Evolutionary conservation across 2,113 vertebrate species (phyloP).

Genomic region (Barbus barbus): DNA sequence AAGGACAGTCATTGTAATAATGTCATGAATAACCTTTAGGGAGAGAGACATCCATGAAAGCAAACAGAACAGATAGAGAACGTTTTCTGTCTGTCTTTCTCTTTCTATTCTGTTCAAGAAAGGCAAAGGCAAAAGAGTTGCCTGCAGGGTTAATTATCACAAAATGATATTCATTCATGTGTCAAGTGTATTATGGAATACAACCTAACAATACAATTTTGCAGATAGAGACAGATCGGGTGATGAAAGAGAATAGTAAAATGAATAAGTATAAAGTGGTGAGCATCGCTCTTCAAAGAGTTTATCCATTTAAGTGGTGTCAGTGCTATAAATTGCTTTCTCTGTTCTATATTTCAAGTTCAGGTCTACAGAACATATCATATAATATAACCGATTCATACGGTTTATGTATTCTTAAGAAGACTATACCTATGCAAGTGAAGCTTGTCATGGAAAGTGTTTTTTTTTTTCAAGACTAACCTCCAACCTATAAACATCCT

Average conservation of each 20-base stretch:
- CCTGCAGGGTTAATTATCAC: not conserved
- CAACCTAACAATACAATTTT: not conserved
- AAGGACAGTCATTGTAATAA: not conserved
- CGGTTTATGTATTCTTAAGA: not conserved
- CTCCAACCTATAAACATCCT: not conserved
- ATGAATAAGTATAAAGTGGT: conserved; percentile 3
- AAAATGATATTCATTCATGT: conserved; percentile 17
- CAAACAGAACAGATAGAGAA: not conserved
- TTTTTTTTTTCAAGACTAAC: no score
- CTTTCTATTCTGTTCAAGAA: conserved; percentile 2
- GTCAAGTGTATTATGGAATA: conserved; percentile 1
- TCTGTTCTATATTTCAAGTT: conserved; percentile 28
- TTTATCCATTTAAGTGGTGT: not conserved
- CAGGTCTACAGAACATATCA: not conserved
- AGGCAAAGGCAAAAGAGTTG: not conserved
- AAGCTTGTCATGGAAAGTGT: no score
- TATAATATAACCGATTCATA: not conserved
- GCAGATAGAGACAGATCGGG: not conserved
- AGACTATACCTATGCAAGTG: not conserved
- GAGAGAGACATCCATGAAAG: not conserved
- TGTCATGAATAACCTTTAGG: not conserved
- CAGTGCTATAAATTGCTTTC: not conserved
- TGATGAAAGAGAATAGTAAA: conserved; percentile 24
- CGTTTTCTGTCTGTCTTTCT: not conserved
- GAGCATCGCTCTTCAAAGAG: conserved; percentile 10